Conservation (phyloP, 1,140 invertebrate genomes). For the Caenorhabditis brenneri region DNA sequence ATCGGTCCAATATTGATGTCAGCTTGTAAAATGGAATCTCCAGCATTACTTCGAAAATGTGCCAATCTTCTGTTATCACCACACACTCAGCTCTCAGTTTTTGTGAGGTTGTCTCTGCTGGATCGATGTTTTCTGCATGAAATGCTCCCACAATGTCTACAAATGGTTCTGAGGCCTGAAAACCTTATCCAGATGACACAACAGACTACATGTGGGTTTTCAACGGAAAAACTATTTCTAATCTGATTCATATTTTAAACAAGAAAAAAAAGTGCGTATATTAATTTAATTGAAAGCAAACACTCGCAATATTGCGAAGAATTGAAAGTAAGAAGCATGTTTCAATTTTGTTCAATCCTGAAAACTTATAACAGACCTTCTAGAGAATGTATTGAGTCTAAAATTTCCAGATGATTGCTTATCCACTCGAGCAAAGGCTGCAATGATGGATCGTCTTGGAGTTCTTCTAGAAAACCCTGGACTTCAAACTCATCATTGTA, state of each 20-base stretch:
- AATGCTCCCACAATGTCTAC: constrained; percentile 63
- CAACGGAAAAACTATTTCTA: constrained; percentile 31
- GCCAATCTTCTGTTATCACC: constrained; percentile 65
- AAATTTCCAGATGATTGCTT: constrained; percentile 67
- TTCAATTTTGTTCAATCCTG: too few relatives aligned
- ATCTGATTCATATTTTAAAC: background rate
- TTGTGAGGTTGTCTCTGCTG: constrained; percentile 67
- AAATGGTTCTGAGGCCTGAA: constrained; percentile 66
- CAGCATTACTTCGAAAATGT: constrained; percentile 67
- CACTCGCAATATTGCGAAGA: too few relatives aligned
- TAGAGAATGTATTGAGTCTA: background rate
- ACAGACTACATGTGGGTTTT: constrained; percentile 66
- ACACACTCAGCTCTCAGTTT: constrained; percentile 67
- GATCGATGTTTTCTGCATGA: constrained; percentile 69
- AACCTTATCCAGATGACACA: constrained; percentile 70
- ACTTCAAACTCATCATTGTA: constrained; percentile 56
- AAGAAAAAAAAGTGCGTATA: too few relatives aligned
- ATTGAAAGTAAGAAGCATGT: too few relatives aligned
- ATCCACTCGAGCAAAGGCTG: constrained; percentile 63
- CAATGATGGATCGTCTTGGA: constrained; percentile 66
- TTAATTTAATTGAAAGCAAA: too few relatives aligned
- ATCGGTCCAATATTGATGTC: constrained; percentile 70
- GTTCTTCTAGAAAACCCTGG: constrained; percentile 62
- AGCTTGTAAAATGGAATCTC: constrained; percentile 70
- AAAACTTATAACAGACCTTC: too few relatives aligned